phyloP scores from a whole-genome alignment of 1,140 invertebrate species.

The Sinonovacula constricta region DNA sequence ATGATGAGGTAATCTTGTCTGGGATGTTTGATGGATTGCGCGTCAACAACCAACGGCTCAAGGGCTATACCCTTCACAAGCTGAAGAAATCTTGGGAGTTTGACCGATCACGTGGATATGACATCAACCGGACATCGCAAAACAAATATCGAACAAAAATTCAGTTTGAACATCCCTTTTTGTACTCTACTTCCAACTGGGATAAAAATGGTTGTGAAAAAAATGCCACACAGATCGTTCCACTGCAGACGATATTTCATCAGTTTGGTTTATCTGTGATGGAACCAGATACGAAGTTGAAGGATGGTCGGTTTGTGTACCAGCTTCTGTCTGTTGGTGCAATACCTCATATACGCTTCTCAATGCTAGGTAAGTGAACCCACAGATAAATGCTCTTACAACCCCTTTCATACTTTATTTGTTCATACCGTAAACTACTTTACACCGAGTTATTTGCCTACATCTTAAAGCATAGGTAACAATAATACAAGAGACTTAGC shows the following conservation, averaged over 20 bases:
- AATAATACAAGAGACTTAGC: too few species aligned
- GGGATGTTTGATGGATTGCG: conserved; percentile 9
- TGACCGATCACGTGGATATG: not conserved
- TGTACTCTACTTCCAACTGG: conserved; percentile 30
- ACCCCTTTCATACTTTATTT: too few species aligned
- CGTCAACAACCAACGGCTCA: not conserved
- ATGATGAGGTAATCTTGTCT: conserved; percentile 40
- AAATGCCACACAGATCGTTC: conserved; percentile 37
- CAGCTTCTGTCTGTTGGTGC: conserved; percentile 18
- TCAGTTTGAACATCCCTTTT: conserved; percentile 45
- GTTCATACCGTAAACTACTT: too few species aligned
- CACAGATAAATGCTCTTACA: too few species aligned
- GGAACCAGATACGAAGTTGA: not conserved
- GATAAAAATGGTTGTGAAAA: conserved; percentile 8
- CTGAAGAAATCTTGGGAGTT: conserved; percentile 20
- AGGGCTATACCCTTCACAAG: conserved; percentile 26
- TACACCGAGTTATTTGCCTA: too few species aligned
- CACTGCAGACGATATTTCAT: conserved; percentile 24
- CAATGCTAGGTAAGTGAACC: conserved; percentile 50
- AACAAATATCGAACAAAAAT: conserved; percentile 19
- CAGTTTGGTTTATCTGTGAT: conserved; percentile 20
- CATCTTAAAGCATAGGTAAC: too few species aligned
- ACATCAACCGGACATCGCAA: not conserved
- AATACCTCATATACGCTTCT: conserved; percentile 27
- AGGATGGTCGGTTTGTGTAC: conserved; percentile 14